Evolutionary conservation across 1,140 invertebrate genomes (phyloP).

Genomic region (Drosophila asahinai): DNA sequence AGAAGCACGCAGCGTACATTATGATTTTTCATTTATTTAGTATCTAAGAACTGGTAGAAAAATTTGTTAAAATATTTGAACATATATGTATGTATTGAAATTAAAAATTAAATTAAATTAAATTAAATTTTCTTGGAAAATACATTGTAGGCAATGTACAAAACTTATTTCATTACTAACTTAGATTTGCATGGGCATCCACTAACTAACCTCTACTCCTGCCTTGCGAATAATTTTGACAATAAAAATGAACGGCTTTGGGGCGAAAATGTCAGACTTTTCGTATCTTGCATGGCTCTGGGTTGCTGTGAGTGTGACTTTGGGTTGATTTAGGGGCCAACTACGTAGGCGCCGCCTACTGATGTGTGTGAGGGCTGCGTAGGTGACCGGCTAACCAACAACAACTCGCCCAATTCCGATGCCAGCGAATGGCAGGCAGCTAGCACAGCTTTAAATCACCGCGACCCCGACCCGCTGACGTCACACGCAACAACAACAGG

Average conservation of each 20-base stretch:
- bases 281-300: conserved; percentile 10
- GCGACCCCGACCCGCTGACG: conserved; percentile 62
- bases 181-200: background rate
- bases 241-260: conserved; percentile 9
- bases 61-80: too few species aligned
- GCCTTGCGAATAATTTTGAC: conserved; percentile 11
- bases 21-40: background rate
- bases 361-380: conserved; percentile 60
- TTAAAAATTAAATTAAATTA: too few species aligned
- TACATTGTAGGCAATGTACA: background rate
- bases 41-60: too few species aligned
- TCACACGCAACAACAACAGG: conserved; percentile 33
- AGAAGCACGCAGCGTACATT: background rate
- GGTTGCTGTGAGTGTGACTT: background rate
- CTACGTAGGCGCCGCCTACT: conserved; percentile 70
- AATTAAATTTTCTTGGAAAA: background rate
- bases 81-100: too few species aligned
- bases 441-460: conserved; percentile 65
- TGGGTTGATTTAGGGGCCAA: conserved; percentile 7
- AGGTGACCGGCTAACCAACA: conserved; percentile 47
- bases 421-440: conserved; percentile 72
- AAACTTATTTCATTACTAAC: too few species aligned
- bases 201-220: background rate
- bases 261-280: conserved; percentile 19
- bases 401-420: conserved; percentile 49